phyloP scores from a whole-genome alignment of 1,140 invertebrate genomes.

The Druon quercuslanigerum region DNA sequence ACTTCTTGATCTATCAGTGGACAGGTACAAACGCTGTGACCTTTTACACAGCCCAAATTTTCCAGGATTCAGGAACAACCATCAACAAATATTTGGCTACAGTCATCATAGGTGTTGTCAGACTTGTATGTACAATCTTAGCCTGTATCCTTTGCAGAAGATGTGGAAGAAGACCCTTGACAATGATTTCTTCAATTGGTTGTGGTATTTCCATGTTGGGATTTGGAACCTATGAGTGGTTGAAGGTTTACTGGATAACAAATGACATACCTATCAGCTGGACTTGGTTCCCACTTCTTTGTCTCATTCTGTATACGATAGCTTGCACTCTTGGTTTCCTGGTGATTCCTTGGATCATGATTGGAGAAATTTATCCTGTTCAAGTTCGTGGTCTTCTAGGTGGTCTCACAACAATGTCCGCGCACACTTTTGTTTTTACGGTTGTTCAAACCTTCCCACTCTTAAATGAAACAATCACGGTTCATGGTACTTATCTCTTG shows the following conservation, averaged over 20 bases:
- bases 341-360: constrained; percentile 85
- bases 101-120: constrained; percentile 81
- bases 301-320: constrained; percentile 80
- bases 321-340: constrained; percentile 82
- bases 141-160: constrained; percentile 79
- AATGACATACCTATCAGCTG: constrained; percentile 61
- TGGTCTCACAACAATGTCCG: constrained; percentile 80
- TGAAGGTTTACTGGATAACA: constrained; percentile 71
- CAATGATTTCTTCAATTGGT: constrained; percentile 81
- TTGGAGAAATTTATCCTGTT: constrained; percentile 82
- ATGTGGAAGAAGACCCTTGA: constrained; percentile 81
- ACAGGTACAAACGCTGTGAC: constrained; percentile 86
- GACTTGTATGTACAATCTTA: constrained; percentile 79
- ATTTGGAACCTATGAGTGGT: constrained; percentile 79
- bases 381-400: constrained; percentile 82
- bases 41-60: constrained; percentile 87
- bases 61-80: constrained; percentile 79
- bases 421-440: constrained; percentile 80
- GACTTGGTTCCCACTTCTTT: constrained; percentile 80
- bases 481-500: constrained; percentile 79
- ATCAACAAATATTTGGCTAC: constrained; percentile 80
- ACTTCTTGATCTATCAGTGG: constrained; percentile 85
- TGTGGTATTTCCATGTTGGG: constrained; percentile 81
- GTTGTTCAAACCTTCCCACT: constrained; percentile 83
- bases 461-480: constrained; percentile 73